phyloP scores from a whole-genome alignment of 2,113 vertebrate species.

The Pseudonaja textilis region DNA sequence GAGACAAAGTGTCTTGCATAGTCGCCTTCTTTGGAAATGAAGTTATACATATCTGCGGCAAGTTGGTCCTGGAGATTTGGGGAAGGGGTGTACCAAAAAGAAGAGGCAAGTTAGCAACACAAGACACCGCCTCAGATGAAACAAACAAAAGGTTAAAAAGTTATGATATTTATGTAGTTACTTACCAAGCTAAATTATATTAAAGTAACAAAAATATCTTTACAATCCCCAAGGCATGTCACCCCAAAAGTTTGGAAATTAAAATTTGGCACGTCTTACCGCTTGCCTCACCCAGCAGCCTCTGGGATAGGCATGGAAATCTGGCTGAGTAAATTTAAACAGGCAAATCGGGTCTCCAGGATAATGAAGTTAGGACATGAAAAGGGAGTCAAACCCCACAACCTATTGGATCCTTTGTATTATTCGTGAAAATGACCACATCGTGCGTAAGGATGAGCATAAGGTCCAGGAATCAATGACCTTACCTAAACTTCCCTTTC shows the following conservation, averaged over 20 bases:
- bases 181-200: no score
- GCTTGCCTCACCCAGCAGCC: background rate
- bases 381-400: background rate
- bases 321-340: background rate
- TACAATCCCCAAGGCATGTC: no score
- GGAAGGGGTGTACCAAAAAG: conserved; percentile 14
- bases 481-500: background rate
- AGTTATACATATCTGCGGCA: conserved; percentile 96
- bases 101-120: background rate
- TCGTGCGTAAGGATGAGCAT: background rate
- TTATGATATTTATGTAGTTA: no score
- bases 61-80: conserved; percentile 84
- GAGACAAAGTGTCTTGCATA: conserved; percentile 87
- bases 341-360: background rate
- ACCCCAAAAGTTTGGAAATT: no score
- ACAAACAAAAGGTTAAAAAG: no score
- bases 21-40: conserved; percentile 94
- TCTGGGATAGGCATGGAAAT: background rate
- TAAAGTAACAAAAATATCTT: no score
- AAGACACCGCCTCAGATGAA: background rate
- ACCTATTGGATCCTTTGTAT: background rate
- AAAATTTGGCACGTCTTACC: no score
- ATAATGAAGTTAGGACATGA: background rate
- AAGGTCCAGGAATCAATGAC: background rate
- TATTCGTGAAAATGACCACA: no score